Conservation (phyloP, 2,797 vertebrate species). For the Anguilla marmorata region DNA sequence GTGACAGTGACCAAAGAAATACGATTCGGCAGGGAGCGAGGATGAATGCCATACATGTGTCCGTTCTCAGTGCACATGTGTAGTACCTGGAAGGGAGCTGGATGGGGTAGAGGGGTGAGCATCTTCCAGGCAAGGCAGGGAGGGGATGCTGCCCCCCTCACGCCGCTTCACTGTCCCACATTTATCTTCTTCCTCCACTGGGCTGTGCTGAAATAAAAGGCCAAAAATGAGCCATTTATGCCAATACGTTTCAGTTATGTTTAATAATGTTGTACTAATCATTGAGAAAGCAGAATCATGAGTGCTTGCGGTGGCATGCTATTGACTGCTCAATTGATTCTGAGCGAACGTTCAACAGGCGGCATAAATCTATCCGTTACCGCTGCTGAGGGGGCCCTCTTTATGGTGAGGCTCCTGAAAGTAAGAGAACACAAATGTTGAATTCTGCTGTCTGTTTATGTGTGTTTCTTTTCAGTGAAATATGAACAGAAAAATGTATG, state of each 20-base stretch:
- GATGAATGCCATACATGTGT: neutral
- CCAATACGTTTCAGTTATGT: neutral
- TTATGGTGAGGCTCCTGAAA: conserved; percentile 58
- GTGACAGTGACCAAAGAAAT: neutral
- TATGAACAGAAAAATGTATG: neutral
- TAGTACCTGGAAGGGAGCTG: conserved; percentile 41
- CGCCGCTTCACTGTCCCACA: conserved; percentile 51
- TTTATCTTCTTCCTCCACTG: conserved; percentile 46
- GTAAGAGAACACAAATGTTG: neutral
- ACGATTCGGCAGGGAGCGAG: neutral
- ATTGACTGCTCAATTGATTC: neutral
- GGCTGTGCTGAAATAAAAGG: conserved; percentile 34
- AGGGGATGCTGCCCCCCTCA: conserved; percentile 7
- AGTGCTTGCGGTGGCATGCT: neutral
- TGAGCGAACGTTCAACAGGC: neutral
- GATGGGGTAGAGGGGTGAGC: conserved; percentile 27
- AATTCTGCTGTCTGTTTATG: neutral
- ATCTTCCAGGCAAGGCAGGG: conserved; percentile 26
- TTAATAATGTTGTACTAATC: neutral
- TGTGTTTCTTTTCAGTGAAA: neutral
- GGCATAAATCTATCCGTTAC: conserved; percentile 33
- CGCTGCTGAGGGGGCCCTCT: conserved; percentile 46
- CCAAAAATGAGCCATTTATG: neutral
- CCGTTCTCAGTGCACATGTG: neutral
- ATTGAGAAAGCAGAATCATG: neutral